phyloP scores from a whole-genome alignment of 1,140 invertebrate species.

The Drosophila takahashii region DNA sequence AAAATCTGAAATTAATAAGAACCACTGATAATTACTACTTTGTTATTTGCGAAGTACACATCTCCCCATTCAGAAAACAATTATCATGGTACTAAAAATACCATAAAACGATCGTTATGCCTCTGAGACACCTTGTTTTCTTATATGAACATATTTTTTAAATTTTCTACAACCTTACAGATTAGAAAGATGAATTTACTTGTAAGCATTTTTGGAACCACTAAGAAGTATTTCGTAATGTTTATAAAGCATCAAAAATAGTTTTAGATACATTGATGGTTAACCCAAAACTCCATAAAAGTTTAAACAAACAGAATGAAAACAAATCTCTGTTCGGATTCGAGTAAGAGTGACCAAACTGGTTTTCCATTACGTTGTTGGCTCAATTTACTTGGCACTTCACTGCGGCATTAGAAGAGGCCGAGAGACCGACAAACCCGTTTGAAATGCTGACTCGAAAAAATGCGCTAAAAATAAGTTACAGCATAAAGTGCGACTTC shows the following conservation, averaged over 20 bases:
- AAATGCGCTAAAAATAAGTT: conserved; percentile 79
- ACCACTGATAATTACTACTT: too few relatives aligned
- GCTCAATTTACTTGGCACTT: conserved; percentile 39
- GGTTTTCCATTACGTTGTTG: conserved; percentile 65
- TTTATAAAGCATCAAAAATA: background rate
- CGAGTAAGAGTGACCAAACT: conserved; percentile 78
- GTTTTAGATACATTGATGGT: background rate
- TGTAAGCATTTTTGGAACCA: too few relatives aligned
- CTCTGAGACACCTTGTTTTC: too few relatives aligned
- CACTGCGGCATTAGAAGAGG: conserved; percentile 50
- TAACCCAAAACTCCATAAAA: conserved; percentile 2
- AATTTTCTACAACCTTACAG: too few relatives aligned
- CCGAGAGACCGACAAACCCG: conserved; percentile 64
- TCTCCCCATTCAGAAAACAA: too few relatives aligned
- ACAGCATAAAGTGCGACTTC: conserved; percentile 63
- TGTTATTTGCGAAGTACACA: too few relatives aligned
- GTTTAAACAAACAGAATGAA: conserved; percentile 36
- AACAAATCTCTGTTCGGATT: conserved; percentile 49
- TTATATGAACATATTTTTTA: too few relatives aligned
- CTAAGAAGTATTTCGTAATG: too few relatives aligned
- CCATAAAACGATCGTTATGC: too few relatives aligned
- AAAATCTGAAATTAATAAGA: too few relatives aligned
- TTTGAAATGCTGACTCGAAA: conserved; percentile 49
- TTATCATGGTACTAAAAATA: too few relatives aligned
- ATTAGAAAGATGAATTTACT: too few relatives aligned